Conservation (phyloP, 2,888 invertebrate genomes). For the Melanotus villosus region DNA sequence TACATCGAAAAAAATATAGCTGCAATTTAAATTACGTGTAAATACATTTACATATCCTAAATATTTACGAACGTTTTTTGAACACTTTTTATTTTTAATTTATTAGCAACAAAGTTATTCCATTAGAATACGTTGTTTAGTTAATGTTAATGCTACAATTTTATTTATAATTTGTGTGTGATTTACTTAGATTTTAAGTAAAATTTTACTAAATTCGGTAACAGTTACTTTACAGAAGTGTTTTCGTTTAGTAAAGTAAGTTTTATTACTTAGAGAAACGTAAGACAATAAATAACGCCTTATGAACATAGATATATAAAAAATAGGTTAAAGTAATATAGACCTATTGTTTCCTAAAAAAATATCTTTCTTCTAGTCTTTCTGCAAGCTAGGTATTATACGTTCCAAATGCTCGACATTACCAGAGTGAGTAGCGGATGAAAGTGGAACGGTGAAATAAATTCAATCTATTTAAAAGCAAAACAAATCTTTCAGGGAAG, state of each 20-base stretch:
- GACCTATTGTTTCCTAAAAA: conserved; percentile 21
- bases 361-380: conserved; percentile 22
- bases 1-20: conserved; percentile 42
- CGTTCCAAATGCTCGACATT: no score
- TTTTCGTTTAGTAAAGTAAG: conserved; percentile 12
- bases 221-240: neutral
- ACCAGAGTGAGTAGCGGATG: neutral
- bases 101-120: no score
- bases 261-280: conserved; percentile 59
- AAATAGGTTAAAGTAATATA: conserved; percentile 28
- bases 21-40: conserved; percentile 13
- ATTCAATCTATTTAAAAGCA: no score
- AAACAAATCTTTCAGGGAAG: neutral
- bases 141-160: neutral
- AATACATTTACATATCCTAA: conserved; percentile 27
- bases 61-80: conserved; percentile 9
- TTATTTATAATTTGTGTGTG: conserved; percentile 17
- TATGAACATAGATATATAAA: conserved; percentile 51
- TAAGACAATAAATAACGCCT: conserved; percentile 64
- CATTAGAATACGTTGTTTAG: no score
- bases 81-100: neutral
- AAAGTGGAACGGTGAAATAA: neutral
- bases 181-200: conserved; percentile 2
- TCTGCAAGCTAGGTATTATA: conserved; percentile 4
- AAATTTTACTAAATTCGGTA: neutral